Evolutionary conservation across 2,888 invertebrate species (phyloP).

Genomic region (Thera britannica): DNA sequence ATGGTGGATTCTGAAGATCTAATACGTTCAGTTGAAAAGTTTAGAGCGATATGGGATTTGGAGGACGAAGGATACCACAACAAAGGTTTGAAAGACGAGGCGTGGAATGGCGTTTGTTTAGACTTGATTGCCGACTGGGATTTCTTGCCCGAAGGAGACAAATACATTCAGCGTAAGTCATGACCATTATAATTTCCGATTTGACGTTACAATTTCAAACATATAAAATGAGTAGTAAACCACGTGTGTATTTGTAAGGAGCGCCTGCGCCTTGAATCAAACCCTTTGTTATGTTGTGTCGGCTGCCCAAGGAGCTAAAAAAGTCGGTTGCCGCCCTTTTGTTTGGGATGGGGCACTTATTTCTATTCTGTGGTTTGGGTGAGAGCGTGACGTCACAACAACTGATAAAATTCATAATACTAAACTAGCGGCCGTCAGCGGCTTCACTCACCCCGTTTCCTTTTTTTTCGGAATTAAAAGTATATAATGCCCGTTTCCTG

Average conservation of each 20-base stretch:
- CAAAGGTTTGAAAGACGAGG: slow-evolving; percentile 14
- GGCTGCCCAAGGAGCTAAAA: too few species aligned
- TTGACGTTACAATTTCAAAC: background rate
- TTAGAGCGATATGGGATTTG: slow-evolving; percentile 18
- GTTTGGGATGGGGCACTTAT: background rate
- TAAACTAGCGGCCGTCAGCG: too few species aligned
- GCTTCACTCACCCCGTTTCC: too few species aligned
- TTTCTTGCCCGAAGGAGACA: background rate
- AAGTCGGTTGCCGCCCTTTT: slow-evolving; percentile 3
- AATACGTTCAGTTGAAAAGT: slow-evolving; percentile 16
- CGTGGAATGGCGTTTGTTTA: slow-evolving; percentile 9
- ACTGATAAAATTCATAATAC: too few species aligned
- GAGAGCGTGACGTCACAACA: slow-evolving; percentile 3
- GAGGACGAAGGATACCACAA: slow-evolving; percentile 14
- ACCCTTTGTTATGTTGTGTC: too few species aligned
- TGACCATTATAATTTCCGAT: background rate
- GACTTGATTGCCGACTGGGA: slow-evolving; percentile 9
- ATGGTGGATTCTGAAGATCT: slow-evolving; percentile 18
- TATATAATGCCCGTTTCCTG: too few species aligned
- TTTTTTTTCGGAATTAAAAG: too few species aligned
- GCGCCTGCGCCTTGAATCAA: background rate
- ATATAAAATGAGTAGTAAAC: slow-evolving; percentile 2
- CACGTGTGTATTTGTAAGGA: background rate
- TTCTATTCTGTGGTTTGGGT: background rate
- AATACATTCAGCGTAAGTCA: slow-evolving; percentile 18